Percentiles rank a stretch among this genome's conserved stretches.
These are phyloP conservation scores for Plodia interpunctella DNA, from an alignment of 1,140 invertebrate species.

Conservation along the genomic window DNA sequence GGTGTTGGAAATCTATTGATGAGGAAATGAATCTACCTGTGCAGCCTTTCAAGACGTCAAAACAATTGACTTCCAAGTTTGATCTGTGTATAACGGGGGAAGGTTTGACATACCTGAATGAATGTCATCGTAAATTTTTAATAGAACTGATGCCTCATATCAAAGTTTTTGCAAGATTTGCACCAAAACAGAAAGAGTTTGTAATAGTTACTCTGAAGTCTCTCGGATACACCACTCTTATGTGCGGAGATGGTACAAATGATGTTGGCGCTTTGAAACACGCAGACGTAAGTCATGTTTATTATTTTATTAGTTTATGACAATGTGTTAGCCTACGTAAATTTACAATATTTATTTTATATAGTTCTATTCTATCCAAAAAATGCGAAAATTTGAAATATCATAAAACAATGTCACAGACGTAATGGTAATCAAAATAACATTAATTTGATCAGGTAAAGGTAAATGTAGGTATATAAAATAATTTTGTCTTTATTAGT, in stretches of 20 bases:
- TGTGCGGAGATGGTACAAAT: constrained; percentile 99
- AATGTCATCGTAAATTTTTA: constrained; percentile 81
- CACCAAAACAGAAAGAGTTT: constrained; percentile 98
- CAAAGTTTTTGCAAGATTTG: constrained; percentile 94
- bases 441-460: too few species aligned
- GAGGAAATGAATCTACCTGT: constrained; percentile 80
- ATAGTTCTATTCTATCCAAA: too few species aligned
- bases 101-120: constrained; percentile 86
- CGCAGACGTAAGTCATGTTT: constrained; percentile 89
- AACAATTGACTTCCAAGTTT: constrained; percentile 82
- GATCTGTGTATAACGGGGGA: constrained; percentile 97
- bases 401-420: too few species aligned
- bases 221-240: constrained; percentile 93
- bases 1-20: constrained; percentile 92
- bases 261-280: constrained; percentile 99
- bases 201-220: constrained; percentile 93
- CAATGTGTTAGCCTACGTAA: too few species aligned
- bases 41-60: constrained; percentile 65
- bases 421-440: too few species aligned
- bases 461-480: too few species aligned
- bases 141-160: constrained; percentile 89
- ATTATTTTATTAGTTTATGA: not conserved
- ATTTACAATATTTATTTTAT: too few species aligned
- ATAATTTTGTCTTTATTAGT: too few species aligned
- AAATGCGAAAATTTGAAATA: too few species aligned